phyloP scores from a whole-genome alignment of 2,888 invertebrate species.

The Trachelus stipa region DNA sequence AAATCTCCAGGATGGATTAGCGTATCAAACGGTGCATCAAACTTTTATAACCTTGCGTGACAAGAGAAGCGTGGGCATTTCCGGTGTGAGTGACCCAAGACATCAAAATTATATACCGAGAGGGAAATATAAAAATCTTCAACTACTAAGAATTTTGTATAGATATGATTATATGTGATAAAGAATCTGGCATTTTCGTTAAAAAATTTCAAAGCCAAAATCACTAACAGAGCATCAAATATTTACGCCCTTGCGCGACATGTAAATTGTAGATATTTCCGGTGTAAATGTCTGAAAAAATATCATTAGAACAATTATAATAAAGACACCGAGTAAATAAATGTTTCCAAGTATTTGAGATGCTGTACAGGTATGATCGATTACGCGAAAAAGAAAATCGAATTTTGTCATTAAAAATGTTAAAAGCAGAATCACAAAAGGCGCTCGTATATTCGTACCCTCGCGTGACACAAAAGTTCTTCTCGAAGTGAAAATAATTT shows the following conservation, averaged over 20 bases:
- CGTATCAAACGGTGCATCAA: conserved; percentile 1
- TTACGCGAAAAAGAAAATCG: too few species aligned
- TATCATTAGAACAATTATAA: too few species aligned
- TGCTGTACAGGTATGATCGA: too few species aligned
- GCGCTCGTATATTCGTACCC: neutral
- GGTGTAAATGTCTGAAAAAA: too few species aligned
- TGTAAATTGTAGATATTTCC: neutral
- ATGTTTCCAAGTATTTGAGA: too few species aligned
- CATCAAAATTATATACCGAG: neutral
- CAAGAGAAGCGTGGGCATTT: neutral
- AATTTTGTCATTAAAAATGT: too few species aligned
- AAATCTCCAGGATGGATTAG: neutral
- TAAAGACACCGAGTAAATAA: too few species aligned
- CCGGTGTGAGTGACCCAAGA: neutral
- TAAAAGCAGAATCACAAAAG: neutral
- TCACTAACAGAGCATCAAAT: neutral
- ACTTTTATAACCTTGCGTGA: neutral
- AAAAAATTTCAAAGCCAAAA: neutral
- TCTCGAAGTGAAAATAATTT: neutral
- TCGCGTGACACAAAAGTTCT: too few species aligned
- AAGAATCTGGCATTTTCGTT: neutral
- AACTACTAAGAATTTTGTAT: neutral
- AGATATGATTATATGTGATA: neutral
- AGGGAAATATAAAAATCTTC: neutral
- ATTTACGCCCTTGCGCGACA: neutral